Percentiles rank a stretch among this genome's conserved stretches.
Evolutionary conservation across 2,113 vertebrate species (phyloP).

Genomic region (Pseudorectes ferrugineus): DNA sequence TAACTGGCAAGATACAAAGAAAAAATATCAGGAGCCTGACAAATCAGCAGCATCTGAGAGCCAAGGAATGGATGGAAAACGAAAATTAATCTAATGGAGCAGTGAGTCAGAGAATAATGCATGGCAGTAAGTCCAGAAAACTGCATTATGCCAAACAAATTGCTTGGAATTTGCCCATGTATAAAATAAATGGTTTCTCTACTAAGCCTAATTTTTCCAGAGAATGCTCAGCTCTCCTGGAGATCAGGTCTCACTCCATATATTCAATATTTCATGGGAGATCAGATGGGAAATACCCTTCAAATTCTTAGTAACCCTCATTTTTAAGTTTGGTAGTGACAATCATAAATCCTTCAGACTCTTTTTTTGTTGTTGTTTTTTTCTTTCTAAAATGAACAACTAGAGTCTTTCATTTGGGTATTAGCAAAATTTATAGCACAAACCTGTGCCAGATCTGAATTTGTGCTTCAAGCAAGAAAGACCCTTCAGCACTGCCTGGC

Average conservation of each 20-base stretch:
- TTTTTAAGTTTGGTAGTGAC: not conserved
- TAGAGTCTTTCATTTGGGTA: not conserved
- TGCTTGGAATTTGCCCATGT: not conserved
- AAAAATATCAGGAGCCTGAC: not conserved
- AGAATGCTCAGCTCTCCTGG: not conserved
- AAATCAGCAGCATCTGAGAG: not conserved
- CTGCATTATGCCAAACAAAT: not conserved
- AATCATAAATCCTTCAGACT: not conserved
- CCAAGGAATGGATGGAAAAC: slow-evolving; percentile 3
- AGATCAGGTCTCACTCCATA: not conserved
- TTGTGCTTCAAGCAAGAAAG: not conserved
- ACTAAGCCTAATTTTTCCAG: not conserved
- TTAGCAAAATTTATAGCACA: not conserved
- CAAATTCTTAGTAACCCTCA: not conserved
- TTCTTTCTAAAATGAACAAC: not conserved
- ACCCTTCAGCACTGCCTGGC: not conserved
- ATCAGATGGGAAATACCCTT: not conserved
- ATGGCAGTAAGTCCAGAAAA: not conserved
- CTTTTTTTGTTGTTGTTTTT: not conserved
- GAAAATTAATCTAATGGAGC: not conserved
- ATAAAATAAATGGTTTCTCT: not conserved
- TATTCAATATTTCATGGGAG: not conserved
- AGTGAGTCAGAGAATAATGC: not conserved
- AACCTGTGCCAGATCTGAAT: not conserved
- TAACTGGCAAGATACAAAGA: not conserved